phyloP scores from a whole-genome alignment of 2,888 invertebrate genomes.

The Eupeodes luniger region DNA sequence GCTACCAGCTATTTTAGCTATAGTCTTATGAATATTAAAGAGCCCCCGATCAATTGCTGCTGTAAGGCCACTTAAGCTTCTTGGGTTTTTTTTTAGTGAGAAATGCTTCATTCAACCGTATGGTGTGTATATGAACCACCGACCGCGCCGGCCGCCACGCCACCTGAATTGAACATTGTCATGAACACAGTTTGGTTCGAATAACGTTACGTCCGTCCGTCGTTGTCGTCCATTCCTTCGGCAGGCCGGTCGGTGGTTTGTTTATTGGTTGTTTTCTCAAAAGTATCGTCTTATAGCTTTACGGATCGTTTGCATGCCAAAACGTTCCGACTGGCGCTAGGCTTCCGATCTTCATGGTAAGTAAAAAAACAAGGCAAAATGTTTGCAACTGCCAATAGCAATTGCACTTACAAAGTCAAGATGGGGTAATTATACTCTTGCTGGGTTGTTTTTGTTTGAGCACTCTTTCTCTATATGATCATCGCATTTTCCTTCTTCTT shows the following conservation, averaged over 20 bases:
- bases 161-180: slow-evolving; percentile 49
- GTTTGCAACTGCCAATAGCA: slow-evolving; percentile 45
- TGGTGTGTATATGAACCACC: neutral
- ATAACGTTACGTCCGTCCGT: neutral
- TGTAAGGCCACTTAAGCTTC: slow-evolving; percentile 30
- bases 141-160: neutral
- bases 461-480: neutral
- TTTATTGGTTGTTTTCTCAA: slow-evolving; percentile 25
- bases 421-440: slow-evolving; percentile 54
- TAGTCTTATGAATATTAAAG: slow-evolving; percentile 69
- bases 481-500: neutral
- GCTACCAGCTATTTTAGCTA: neutral
- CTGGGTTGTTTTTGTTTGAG: neutral
- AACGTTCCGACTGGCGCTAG: slow-evolving; percentile 73
- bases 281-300: slow-evolving; percentile 10
- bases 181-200: slow-evolving; percentile 13
- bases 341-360: slow-evolving; percentile 63
- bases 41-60: slow-evolving; percentile 52
- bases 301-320: slow-evolving; percentile 71
- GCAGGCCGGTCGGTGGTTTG: neutral
- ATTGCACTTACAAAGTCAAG: slow-evolving; percentile 50
- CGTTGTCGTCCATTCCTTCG: neutral
- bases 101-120: slow-evolving; percentile 36
- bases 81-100: slow-evolving; percentile 23
- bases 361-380: neutral